Conservation (phyloP, 2,888 invertebrate species). For the Timema cristinae region DNA sequence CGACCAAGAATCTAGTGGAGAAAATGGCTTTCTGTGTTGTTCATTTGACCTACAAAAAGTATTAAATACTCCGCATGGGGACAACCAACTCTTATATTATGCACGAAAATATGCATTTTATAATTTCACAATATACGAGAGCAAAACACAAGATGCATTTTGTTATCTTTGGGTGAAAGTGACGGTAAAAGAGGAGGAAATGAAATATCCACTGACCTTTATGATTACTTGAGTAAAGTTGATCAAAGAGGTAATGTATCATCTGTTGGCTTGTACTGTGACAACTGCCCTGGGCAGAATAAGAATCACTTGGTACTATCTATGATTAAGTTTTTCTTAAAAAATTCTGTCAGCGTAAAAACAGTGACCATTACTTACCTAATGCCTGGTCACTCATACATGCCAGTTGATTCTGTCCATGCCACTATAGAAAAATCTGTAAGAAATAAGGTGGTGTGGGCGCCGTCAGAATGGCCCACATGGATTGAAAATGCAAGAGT, state of each 20-base stretch:
- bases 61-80: conserved; percentile 1
- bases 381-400: conserved; percentile 3
- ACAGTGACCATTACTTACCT: conserved; percentile 7
- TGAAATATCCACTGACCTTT: conserved; percentile 32
- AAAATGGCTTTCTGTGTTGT: conserved; percentile 3
- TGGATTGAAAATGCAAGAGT: no score
- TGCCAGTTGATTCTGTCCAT: conserved; percentile 4
- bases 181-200: conserved; percentile 38
- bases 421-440: conserved; percentile 5
- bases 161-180: conserved; percentile 37
- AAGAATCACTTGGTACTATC: not conserved
- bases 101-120: conserved; percentile 38
- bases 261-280: not conserved
- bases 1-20: not conserved
- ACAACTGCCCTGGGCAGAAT: not conserved
- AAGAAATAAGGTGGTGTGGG: conserved; percentile 3
- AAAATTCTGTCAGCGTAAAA: not conserved
- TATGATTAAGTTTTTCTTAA: not conserved
- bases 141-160: conserved; percentile 35
- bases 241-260: not conserved
- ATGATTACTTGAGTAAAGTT: not conserved
- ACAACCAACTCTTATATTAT: conserved; percentile 28
- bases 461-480: not conserved
- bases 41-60: not conserved
- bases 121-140: conserved; percentile 40